Evolutionary conservation across 92 coral and sea anemone genomes (phyloP), one percentile per base, ranked within the genome.

Genomic region (Phenganax subtilis): DNA sequence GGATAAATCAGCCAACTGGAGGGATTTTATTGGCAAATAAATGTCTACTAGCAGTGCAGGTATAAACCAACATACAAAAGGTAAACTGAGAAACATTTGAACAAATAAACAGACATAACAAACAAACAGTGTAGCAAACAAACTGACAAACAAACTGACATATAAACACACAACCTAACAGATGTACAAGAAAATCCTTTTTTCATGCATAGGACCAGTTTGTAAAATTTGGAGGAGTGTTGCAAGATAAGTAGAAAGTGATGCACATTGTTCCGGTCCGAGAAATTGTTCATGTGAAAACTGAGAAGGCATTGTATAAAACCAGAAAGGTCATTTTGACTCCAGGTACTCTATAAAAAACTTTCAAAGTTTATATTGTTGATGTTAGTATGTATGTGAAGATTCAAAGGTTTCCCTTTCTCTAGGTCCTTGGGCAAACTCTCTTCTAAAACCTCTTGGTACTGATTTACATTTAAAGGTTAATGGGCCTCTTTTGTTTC

Each of bases 391-490:
- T 54, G 14, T 73, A 16, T 51, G 15, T 9, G 51, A 58, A 20
- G 10, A 37, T 71, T 59, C 65, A 14, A 1, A 59, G 2, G 16
- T 59, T 59, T 14, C 7, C 65, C 69, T n/a, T 75, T 16, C 75
- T 68, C 3, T 53, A 93, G 98, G 98, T 15, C 87, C 98, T 51
- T 93, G 98, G 98, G 88, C 89, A 14, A 89, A 88, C 73, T 86
- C 84, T 72, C 55, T 93, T 0, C 82, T 93, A 16, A 87, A 85
- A 54, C 97, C 97, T 53, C 83, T 93, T 55, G 90, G 89, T n/a
- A 28, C 87, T 0, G 82, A 84, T 62, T 77, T 93, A 25, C 92
- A 91, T n/a, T 76, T 91, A 12, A 86, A 79, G 71, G 97, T 93
- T 81, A 81, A 91, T 63, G 29, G 25, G 53, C 6, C 0, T 57